A percentile compares a stretch with the other conserved stretches of the same genome.
Evolutionary conservation across 2,113 vertebrate genomes (phyloP).

Genomic region (Paradisaea rubra): DNA sequence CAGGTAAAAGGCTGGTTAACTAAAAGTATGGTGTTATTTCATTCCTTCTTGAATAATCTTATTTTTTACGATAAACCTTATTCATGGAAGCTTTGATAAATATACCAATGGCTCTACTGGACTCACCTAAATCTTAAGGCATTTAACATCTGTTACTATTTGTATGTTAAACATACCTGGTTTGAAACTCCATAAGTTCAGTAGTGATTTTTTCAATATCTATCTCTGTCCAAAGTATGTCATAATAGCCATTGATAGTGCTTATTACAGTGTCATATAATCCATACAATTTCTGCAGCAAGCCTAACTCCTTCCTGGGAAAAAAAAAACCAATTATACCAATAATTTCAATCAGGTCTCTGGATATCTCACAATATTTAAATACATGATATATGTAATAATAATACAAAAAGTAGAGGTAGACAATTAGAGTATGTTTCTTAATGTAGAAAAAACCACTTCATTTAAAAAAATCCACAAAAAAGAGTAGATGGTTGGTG

Average conservation of each 20-base stretch:
- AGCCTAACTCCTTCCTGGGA: conserved; percentile 70
- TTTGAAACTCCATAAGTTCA: conserved; percentile 74
- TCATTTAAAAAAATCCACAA: not conserved
- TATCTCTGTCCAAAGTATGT: conserved; percentile 77
- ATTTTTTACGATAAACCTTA: not conserved
- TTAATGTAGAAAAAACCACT: not conserved
- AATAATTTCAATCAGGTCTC: not conserved
- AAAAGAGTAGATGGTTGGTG: not conserved
- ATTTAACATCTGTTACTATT: not conserved
- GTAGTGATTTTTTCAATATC: conserved; percentile 77
- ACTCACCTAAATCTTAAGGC: not conserved
- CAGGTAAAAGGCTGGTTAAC: not conserved
- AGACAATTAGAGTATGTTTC: not conserved
- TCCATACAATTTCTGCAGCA: conserved; percentile 78
- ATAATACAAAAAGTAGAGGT: not conserved
- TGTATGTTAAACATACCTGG: conserved; percentile 41
- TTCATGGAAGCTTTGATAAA: not conserved
- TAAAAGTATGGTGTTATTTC: not conserved
- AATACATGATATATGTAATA: not conserved
- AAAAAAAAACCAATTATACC: not conserved
- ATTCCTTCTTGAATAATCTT: not conserved
- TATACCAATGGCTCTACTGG: not conserved
- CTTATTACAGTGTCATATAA: conserved; percentile 74
- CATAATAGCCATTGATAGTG: conserved; percentile 72
- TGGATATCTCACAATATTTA: not conserved